phyloP scores from a whole-genome alignment of 2,113 vertebrate species.

The Ginglymostoma cirratum region DNA sequence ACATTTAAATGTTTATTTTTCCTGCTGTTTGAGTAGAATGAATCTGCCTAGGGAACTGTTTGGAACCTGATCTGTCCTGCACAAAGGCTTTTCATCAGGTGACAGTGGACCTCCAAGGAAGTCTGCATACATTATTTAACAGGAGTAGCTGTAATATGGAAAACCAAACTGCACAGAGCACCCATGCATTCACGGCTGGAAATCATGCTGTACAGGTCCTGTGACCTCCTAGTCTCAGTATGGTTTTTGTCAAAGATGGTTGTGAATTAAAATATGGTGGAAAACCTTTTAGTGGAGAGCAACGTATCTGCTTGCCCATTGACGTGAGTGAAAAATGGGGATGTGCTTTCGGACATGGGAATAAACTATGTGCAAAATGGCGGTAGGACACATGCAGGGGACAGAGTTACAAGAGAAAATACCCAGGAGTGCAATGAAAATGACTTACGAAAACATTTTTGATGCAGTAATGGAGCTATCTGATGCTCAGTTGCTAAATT shows the following conservation, averaged over 20 bases:
- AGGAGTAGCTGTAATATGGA: not conserved
- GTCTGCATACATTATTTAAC: not conserved
- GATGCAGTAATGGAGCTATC: not conserved
- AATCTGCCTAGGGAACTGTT: not conserved
- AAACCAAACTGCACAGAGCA: not conserved
- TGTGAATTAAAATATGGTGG: not conserved
- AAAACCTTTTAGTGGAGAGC: not conserved
- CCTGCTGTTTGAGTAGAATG: not conserved
- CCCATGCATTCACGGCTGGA: not conserved
- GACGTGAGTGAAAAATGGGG: not conserved
- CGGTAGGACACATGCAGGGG: not conserved
- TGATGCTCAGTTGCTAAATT: not conserved
- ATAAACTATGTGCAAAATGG: no score
- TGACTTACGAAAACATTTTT: not conserved
- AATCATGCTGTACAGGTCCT: not conserved
- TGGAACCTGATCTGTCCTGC: not conserved
- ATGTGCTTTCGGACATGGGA: not conserved
- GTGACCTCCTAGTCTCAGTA: not conserved
- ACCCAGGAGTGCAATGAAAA: not conserved
- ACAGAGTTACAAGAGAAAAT: not conserved
- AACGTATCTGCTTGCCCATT: not conserved
- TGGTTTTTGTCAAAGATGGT: not conserved
- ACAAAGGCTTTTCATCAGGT: not conserved
- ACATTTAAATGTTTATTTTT: not conserved
- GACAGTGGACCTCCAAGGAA: not conserved